Conservation (phyloP, 2,888 invertebrate species). For the Hyposoter dolosus region DNA sequence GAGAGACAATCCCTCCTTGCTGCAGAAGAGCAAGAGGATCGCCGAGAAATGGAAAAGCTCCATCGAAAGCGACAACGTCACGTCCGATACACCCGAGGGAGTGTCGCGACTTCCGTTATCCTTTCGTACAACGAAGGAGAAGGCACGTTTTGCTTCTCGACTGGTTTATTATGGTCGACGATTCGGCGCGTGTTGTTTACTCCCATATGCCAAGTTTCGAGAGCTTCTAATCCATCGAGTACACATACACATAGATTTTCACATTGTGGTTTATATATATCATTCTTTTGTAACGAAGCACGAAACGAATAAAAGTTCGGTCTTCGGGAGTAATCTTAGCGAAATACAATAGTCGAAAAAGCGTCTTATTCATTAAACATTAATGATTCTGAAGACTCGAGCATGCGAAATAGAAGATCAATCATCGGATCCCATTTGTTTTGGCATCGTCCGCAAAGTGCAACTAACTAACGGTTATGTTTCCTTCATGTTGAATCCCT, state of each 20-base stretch:
- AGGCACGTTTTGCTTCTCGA: slow-evolving; percentile 62
- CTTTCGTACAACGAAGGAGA: slow-evolving; percentile 37
- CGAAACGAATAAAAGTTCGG: background rate
- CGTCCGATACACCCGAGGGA: slow-evolving; percentile 69
- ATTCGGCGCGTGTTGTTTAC: slow-evolving; percentile 56
- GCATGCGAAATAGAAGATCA: background rate
- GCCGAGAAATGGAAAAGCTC: slow-evolving; percentile 63
- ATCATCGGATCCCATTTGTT: background rate
- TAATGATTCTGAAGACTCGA: too few relatives aligned
- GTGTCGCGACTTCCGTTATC: slow-evolving; percentile 58
- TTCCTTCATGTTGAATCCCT: background rate
- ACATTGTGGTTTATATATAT: slow-evolving; percentile 1
- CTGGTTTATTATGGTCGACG: slow-evolving; percentile 31
- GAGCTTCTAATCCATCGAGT: slow-evolving; percentile 21
- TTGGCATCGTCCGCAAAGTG: background rate
- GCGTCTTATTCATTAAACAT: too few relatives aligned
- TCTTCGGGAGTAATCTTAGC: too few relatives aligned
- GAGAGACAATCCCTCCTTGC: slow-evolving; percentile 54
- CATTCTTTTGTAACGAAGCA: background rate
- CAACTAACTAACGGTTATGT: background rate
- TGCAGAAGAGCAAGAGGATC: slow-evolving; percentile 33
- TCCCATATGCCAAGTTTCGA: slow-evolving; percentile 44
- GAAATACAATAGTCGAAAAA: too few relatives aligned
- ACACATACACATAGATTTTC: slow-evolving; percentile 14
- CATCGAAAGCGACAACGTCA: slow-evolving; percentile 75